Evolutionary conservation across 2,797 vertebrate species (phyloP).

Genomic region (Lepus oiostolus): DNA sequence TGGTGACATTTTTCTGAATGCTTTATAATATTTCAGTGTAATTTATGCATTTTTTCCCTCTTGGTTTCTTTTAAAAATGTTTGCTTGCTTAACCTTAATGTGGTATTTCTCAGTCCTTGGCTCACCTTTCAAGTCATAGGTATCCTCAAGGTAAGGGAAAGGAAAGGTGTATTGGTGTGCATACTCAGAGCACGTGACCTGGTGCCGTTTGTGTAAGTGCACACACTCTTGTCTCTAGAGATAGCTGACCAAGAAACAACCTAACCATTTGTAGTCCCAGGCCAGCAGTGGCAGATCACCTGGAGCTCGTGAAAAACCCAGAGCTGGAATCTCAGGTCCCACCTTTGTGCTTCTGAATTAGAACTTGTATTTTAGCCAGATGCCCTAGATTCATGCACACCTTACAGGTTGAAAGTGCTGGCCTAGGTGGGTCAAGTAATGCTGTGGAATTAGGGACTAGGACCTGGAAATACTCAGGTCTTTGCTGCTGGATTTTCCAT

Average conservation of each 20-base stretch:
- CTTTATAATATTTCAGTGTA: background rate
- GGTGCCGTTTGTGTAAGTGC: background rate
- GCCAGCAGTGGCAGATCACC: background rate
- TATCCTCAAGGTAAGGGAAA: background rate
- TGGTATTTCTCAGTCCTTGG: background rate
- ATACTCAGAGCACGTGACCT: background rate
- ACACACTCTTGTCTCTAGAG: background rate
- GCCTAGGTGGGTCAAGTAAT: background rate
- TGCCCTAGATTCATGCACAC: background rate
- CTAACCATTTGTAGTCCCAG: background rate
- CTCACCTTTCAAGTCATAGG: background rate
- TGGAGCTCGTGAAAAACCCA: background rate
- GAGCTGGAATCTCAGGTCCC: background rate
- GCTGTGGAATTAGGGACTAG: background rate
- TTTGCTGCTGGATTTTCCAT: background rate
- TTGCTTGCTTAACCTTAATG: background rate
- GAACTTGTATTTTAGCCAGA: background rate
- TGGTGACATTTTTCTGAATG: background rate
- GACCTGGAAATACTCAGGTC: background rate
- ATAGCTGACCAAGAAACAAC: background rate
- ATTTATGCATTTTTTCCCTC: background rate
- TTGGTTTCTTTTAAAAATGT: conserved; percentile 17
- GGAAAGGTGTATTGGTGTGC: background rate
- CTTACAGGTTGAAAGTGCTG: background rate
- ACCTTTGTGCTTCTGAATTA: background rate